Conservation (phyloP, 2,888 invertebrate species). For the Idaea dimidiata region DNA sequence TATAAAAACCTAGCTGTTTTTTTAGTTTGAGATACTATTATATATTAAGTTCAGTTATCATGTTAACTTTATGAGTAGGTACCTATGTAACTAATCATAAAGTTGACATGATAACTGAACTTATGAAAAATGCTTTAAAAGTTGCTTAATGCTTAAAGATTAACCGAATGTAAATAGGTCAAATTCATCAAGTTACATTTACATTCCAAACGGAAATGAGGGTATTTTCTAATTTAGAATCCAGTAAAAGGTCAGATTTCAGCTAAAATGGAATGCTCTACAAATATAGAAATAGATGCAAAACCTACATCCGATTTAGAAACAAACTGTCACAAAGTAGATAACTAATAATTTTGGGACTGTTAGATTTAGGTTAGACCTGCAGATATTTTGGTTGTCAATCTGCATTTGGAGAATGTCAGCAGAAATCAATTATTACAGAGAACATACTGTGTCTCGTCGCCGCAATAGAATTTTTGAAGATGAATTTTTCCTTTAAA, state of each 20-base stretch:
- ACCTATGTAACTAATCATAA: neutral
- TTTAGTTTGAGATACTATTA: too few species aligned
- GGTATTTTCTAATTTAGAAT: neutral
- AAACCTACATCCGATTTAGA: neutral
- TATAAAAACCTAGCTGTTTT: too few species aligned
- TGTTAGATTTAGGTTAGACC: neutral
- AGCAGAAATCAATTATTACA: too few species aligned
- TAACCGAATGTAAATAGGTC: slow-evolving; percentile 3
- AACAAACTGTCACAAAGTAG: neutral
- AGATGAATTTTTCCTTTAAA: too few species aligned
- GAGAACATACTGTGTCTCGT: too few species aligned
- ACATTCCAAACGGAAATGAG: neutral
- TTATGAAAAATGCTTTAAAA: neutral
- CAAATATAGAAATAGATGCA: neutral
- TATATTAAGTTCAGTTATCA: too few species aligned
- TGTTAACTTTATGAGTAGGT: too few species aligned
- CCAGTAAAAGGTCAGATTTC: neutral
- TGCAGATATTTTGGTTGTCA: too few species aligned
- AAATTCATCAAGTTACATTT: neutral
- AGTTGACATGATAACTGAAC: neutral
- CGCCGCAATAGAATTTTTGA: too few species aligned
- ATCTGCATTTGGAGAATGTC: too few species aligned
- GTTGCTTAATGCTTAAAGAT: neutral
- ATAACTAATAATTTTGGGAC: neutral
- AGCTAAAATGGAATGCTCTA: neutral